Conservation (phyloP, 2,888 invertebrate species). For the Mesoligia furuncula region DNA sequence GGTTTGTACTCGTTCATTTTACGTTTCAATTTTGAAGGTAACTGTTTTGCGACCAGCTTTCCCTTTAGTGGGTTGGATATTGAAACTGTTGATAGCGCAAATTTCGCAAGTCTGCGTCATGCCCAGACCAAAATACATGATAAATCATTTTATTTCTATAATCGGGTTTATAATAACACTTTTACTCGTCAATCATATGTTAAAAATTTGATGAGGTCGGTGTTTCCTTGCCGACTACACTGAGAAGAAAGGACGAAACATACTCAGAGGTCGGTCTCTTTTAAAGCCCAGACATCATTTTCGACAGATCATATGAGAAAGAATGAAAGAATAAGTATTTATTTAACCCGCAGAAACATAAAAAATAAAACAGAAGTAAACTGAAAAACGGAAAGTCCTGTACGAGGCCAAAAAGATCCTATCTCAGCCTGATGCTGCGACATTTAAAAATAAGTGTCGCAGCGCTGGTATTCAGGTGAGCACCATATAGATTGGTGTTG, state of each 20-base stretch:
- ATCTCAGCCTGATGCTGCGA: too few species aligned
- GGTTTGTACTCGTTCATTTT: conserved; percentile 27
- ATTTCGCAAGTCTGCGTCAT: conserved; percentile 46
- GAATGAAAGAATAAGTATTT: too few species aligned
- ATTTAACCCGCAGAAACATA: too few species aligned
- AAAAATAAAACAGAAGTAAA: too few species aligned
- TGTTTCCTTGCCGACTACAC: not conserved
- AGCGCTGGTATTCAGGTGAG: not conserved
- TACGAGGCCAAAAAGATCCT: too few species aligned
- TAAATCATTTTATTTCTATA: too few species aligned
- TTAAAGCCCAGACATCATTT: not conserved
- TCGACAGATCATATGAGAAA: not conserved
- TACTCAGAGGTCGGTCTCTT: not conserved
- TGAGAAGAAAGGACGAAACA: not conserved
- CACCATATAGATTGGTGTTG: not conserved
- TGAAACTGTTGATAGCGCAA: conserved; percentile 27
- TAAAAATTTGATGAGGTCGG: not conserved
- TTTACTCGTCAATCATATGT: not conserved
- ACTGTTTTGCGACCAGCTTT: conserved; percentile 57
- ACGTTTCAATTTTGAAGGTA: conserved; percentile 47
- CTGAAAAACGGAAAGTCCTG: too few species aligned
- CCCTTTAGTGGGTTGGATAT: conserved; percentile 51
- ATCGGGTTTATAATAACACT: not conserved
- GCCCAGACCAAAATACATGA: not conserved
- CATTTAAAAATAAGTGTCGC: too few species aligned